phyloP scores from a whole-genome alignment of 2,888 invertebrate genomes.

The Caenorhabditis plicata region DNA sequence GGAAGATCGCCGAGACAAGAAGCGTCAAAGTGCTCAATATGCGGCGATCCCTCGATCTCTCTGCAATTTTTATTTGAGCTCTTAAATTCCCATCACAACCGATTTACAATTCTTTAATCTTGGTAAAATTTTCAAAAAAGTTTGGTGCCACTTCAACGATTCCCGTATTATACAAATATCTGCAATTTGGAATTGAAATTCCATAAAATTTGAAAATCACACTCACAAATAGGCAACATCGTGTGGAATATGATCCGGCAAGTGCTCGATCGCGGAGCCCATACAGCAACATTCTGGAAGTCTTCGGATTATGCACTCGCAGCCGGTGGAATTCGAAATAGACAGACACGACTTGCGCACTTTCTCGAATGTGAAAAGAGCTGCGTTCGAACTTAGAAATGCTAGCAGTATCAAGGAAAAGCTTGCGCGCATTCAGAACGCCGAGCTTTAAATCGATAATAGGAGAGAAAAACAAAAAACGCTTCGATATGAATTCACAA shows the following conservation, averaged over 20 bases:
- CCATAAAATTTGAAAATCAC: conserved; percentile 1
- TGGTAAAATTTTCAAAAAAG: conserved; percentile 38
- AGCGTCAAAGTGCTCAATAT: conserved; percentile 34
- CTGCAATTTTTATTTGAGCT: no score
- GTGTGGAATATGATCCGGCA: conserved; percentile 21
- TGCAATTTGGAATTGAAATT: conserved; percentile 15
- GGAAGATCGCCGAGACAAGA: conserved; percentile 16
- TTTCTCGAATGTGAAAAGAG: no score
- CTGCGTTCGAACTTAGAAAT: no score
- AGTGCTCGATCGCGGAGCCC: conserved; percentile 12
- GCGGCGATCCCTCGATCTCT: conserved; percentile 27
- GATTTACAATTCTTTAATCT: conserved; percentile 51
- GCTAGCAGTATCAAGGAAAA: no score
- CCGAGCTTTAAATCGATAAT: no score
- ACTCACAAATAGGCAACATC: conserved; percentile 23
- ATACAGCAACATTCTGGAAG: conserved; percentile 43
- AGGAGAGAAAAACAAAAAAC: no score
- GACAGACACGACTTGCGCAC: no score
- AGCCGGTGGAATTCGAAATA: no score
- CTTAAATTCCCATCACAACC: no score
- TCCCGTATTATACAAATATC: conserved; percentile 46
- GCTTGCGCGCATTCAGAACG: no score
- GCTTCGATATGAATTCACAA: no score
- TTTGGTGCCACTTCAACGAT: conserved; percentile 34
- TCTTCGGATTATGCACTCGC: no score